Base-by-base conservation (phyloP, 2,888 invertebrate genomes). In the Parnassius smintheus region DNA sequence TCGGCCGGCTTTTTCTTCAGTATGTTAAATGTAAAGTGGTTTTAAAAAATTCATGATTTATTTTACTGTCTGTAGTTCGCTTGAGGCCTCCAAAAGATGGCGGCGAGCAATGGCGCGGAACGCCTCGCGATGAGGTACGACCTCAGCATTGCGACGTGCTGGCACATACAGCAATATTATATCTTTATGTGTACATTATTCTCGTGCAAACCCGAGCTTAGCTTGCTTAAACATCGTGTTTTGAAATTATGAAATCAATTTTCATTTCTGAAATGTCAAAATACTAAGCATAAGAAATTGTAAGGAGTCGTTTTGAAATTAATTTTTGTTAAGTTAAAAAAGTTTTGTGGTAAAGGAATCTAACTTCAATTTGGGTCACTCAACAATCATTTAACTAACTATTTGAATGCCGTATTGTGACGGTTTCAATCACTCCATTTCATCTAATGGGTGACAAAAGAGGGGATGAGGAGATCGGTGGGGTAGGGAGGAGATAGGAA, bases 51-150 rank as follows among this genome's bases (percentile, higher is more conserved):
- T 25, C 25, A 22, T 48, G 8, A 41, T 22, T 54, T 64, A 62
- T 61, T 66, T 58, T 81, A 75, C 78, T 73, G 71, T 72, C 80
- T 52, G 72, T 86, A 83, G 72, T 35, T 68, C 61, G 54, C 56
- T 56, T 55, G 45, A 63, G 58, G 70, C 65, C 69, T 66, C 68
- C 72, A 66, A 80, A 83, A 85, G 82, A 85, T 84, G 83, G 86
- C 83, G 82, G 75, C 74, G 75, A 69, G 82, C 82, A 78, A 75
- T 75, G 80, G 80, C 78, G 87, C 78, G 77, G 74, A 79, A 77
- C 77, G 74, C 70, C 70, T 73, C 68, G 68, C 73, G 74, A 72
- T 71, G 74, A 72, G 69, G 61, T 65, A 65, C 67, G 64, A 69
- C 68, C 72, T 72, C 71, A 70, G 69, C 71, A 68, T 64, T 68